Conservation (phyloP, 2,113 vertebrate genomes). For the Nyctibius bracteatus region DNA sequence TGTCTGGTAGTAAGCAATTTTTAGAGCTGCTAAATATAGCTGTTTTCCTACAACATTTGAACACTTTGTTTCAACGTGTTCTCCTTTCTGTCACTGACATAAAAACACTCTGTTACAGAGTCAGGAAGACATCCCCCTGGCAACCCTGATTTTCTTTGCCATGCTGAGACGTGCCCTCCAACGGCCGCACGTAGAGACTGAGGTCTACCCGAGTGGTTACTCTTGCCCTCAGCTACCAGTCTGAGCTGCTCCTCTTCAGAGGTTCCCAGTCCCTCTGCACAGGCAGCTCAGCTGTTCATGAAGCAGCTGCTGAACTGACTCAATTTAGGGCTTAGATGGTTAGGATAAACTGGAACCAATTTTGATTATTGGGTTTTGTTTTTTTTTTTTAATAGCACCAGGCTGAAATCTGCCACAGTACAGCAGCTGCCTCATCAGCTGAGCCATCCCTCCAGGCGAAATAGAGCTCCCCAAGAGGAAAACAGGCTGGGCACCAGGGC, state of each 20-base stretch:
- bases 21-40: constrained; percentile 55
- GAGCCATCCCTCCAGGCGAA: background rate
- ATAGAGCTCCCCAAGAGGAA: background rate
- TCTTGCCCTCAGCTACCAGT: background rate
- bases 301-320: constrained; percentile 31
- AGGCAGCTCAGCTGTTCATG: background rate
- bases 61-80: background rate
- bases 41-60: constrained; percentile 7
- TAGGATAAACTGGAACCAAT: constrained; percentile 27
- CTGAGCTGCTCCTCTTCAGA: background rate
- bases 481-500: background rate
- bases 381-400: background rate
- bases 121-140: fast-evolving
- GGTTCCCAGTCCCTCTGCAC: background rate
- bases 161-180: fast-evolving
- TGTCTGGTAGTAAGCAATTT: constrained; percentile 4
- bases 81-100: background rate
- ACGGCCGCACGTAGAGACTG: background rate
- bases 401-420: background rate
- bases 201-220: background rate
- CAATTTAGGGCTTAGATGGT: background rate
- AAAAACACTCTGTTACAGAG: background rate
- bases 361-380: background rate
- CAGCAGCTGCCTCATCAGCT: constrained; percentile 30
- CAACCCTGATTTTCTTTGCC: background rate